Base-by-base conservation (phyloP, 2,888 invertebrate species). In the Nymphalis urticae region DNA sequence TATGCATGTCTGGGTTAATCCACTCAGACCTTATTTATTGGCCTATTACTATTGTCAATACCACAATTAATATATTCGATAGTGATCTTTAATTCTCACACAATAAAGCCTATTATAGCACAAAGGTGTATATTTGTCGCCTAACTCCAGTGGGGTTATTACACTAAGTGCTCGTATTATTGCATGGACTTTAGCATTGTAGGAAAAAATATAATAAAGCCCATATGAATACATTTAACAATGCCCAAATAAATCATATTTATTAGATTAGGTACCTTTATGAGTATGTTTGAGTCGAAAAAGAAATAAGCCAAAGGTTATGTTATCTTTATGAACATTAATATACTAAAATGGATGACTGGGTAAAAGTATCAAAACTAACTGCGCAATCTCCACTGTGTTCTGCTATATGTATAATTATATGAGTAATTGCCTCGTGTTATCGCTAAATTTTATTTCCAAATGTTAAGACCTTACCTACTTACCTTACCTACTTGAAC, bases 81-180 rank as follows among this genome's bases (percentile, higher is more conserved):
- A 56, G 56, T 56, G 32, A 36, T 36, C 32, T 56, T 56, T 56
- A 56, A 32, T 56, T 32, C n/a, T 0, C 8, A 32, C 8, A n/a
- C 2, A 42, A 47, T 60, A 60, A 4, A 60, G 60, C 17, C 42
- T 36, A 65, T 47, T 60, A 19, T 59, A 27, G n/a, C n/a, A n/a
- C 6, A 27, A 36, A 50, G 7, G 42, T 65, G 16, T 7, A 3
- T 9, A 56, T 56, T 27, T 56, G 56, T 60, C 47, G 42, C 51
- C 42, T 32, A 27, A 6, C 59, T 51, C 47, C 13, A 50, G 56
- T 60, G 27, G 54, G 51, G 65, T 51, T 51, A 65, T 65, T 60
- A 65, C 42, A 50, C 42, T 65, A 65, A 65, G 51, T 60, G 65
- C 59, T 56, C 36, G 56, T 47, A 53, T 51, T 51, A 51, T 65